phyloP scores from a whole-genome alignment of 92 coral and sea anemone genomes.

The Zoanthus sociatus region DNA sequence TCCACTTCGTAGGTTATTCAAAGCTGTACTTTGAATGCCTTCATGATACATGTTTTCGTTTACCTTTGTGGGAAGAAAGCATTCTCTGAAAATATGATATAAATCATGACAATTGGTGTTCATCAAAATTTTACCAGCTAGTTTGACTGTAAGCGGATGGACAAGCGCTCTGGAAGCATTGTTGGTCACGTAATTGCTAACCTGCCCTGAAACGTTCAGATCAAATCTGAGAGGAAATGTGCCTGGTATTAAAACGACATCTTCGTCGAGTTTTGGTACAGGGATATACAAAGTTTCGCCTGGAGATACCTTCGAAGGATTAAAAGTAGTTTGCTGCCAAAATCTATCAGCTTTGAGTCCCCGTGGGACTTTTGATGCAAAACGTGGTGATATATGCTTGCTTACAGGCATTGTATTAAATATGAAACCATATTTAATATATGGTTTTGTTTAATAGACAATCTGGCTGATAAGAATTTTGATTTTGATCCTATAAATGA shows the following conservation, averaged over 20 bases:
- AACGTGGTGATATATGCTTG: neutral
- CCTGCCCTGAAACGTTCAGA: neutral
- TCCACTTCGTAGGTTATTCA: neutral
- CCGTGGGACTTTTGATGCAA: neutral
- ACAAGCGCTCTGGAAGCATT: too few species aligned
- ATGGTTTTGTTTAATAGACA: constrained; percentile 9
- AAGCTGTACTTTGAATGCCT: neutral
- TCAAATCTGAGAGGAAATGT: constrained; percentile 27
- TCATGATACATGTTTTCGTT: neutral
- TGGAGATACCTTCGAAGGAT: too few species aligned
- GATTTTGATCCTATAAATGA: too few species aligned
- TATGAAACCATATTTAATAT: constrained; percentile 9
- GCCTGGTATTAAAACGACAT: constrained; percentile 39
- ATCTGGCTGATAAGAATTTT: too few species aligned
- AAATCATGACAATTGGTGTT: too few species aligned
- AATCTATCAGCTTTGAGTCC: constrained; percentile 30
- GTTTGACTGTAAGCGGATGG: too few species aligned
- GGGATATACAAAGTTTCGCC: constrained; percentile 21
- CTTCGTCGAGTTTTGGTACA: constrained; percentile 44
- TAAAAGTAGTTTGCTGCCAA: neutral
- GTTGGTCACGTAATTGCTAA: neutral
- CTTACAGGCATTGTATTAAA: constrained; percentile 1
- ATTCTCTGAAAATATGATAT: too few species aligned
- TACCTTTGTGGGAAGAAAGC: neutral
- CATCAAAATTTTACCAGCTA: too few species aligned